These are phyloP conservation scores for Natator depressus DNA, from an alignment of 2,113 vertebrate genomes.

Conservation along the genomic window DNA sequence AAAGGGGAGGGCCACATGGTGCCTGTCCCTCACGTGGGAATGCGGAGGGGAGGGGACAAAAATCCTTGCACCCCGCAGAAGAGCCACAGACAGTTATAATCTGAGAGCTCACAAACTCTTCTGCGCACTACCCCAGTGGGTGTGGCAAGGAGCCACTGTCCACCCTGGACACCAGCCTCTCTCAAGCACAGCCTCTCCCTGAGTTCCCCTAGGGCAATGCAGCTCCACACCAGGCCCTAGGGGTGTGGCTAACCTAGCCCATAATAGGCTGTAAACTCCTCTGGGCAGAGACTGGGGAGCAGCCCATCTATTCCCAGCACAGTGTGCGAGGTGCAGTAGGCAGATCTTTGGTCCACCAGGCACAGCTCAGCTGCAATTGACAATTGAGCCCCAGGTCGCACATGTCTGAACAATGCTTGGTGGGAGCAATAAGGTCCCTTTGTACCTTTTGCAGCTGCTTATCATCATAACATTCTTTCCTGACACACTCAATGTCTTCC, in stretches of 20 bases:
- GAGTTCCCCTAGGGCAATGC: neutral
- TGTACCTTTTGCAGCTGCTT: neutral
- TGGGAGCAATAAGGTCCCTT: neutral
- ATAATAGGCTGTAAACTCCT: rapidly evolving
- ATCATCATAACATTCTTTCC: neutral
- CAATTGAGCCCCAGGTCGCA: neutral
- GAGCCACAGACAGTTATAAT: neutral
- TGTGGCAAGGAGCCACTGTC: rapidly evolving
- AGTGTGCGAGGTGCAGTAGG: neutral
- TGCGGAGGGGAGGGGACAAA: neutral
- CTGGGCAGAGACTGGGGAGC: rapidly evolving
- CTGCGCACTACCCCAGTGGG: neutral
- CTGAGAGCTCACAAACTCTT: rapidly evolving
- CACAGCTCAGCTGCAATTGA: neutral
- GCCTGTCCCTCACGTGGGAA: neutral
- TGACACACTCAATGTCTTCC: rapidly evolving
- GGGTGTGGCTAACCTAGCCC: neutral
- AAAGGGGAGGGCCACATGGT: neutral
- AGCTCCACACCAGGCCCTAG: rapidly evolving
- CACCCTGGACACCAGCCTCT: neutral
- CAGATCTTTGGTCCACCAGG: neutral
- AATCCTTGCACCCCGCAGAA: neutral
- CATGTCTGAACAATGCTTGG: neutral
- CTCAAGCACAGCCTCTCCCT: neutral
- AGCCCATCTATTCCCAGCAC: neutral